Percentiles rank a stretch among this genome's conserved stretches.
Evolutionary conservation across 2,888 invertebrate species (phyloP).

Genomic region (Nyleta sp.): DNA sequence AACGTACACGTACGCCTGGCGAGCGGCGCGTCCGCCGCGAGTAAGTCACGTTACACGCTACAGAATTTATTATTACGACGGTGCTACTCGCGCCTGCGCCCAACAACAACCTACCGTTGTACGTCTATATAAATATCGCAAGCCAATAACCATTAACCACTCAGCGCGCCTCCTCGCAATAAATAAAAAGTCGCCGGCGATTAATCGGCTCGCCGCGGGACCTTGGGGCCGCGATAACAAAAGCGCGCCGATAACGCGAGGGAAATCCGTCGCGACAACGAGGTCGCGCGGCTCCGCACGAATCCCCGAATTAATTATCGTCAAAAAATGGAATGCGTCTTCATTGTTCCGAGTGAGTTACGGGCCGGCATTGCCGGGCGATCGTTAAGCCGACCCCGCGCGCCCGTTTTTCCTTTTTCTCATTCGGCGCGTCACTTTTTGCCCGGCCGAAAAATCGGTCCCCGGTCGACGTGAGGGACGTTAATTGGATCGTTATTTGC

Average conservation of each 20-base stretch:
- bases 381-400: too few species aligned
- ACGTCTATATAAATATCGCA: conserved; percentile 74
- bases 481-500: conserved; percentile 55
- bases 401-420: too few species aligned
- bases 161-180: conserved; percentile 75
- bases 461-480: conserved; percentile 17
- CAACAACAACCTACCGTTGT: conserved; percentile 61
- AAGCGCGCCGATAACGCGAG: conserved; percentile 9
- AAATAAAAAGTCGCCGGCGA: conserved; percentile 78
- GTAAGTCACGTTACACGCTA: conserved; percentile 78
- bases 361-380: too few species aligned
- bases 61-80: conserved; percentile 77
- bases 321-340: too few species aligned
- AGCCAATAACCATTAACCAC: conserved; percentile 79
- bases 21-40: conserved; percentile 51
- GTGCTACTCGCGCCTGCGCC: conserved; percentile 49
- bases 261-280: background rate
- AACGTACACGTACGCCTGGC: conserved; percentile 34
- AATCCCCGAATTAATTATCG: too few species aligned
- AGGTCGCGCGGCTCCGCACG: too few species aligned
- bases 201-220: conserved; percentile 79
- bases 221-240: conserved; percentile 69
- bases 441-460: background rate
- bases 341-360: too few species aligned
- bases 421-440: too few species aligned